Conservation (phyloP, 1,140 invertebrate genomes). For the Orchesella cincta region DNA sequence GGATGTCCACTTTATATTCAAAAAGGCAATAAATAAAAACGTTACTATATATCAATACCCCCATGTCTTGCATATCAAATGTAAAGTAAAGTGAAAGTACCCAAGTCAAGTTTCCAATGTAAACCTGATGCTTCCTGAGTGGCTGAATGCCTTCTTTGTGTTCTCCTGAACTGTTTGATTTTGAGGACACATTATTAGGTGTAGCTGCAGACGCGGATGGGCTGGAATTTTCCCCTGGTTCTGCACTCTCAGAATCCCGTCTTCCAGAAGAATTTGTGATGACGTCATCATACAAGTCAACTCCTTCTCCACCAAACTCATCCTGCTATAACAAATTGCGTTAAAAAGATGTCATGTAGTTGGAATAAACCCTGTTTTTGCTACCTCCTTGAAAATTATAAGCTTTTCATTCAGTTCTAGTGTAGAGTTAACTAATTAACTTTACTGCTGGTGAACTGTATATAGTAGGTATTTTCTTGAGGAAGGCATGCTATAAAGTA, state of each 20-base stretch:
- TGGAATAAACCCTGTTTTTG: too few species aligned
- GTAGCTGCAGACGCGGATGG: conserved; percentile 8
- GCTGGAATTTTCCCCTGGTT: conserved; percentile 51
- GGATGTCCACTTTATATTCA: conserved; percentile 85
- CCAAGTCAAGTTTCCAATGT: conserved; percentile 90
- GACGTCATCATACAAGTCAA: conserved; percentile 96
- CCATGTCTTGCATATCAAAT: conserved; percentile 24
- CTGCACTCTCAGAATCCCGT: conserved; percentile 55
- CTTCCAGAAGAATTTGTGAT: conserved; percentile 71
- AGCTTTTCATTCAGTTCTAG: too few species aligned
- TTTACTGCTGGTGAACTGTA: too few species aligned
- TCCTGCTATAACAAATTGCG: conserved; percentile 68
- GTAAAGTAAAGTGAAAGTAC: conserved; percentile 57
- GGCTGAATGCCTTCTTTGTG: conserved; percentile 57
- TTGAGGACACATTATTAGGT: conserved; percentile 29
- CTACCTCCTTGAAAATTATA: neutral
- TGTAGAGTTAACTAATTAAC: too few species aligned
- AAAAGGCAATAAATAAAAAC: conserved; percentile 17
- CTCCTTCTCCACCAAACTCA: conserved; percentile 79
- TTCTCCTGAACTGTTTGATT: neutral
- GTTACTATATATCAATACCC: conserved; percentile 29
- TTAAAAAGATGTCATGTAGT: conserved; percentile 46
- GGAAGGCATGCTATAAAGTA: too few species aligned
- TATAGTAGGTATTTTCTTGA: too few species aligned
- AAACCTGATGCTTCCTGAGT: conserved; percentile 80